Conservation (phyloP, 2,888 invertebrate genomes). For the Epirrhoe tristata region DNA sequence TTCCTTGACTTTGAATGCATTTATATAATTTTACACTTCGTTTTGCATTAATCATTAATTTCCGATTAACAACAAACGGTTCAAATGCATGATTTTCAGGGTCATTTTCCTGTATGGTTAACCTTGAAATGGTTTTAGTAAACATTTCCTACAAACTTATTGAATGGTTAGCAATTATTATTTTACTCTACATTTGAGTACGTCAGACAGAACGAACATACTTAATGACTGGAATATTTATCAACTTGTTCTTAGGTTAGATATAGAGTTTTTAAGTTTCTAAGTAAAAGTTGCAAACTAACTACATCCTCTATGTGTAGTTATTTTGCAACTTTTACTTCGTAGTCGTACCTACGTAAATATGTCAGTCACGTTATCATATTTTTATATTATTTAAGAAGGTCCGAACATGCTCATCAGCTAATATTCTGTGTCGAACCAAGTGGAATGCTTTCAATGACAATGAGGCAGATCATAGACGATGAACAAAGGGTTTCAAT, state of each 20-base stretch:
- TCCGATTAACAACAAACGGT: constrained; percentile 29
- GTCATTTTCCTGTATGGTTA: constrained; percentile 23
- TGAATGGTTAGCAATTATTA: not conserved
- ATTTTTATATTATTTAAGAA: too few relatives aligned
- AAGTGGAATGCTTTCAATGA: constrained; percentile 68
- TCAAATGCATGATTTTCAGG: constrained; percentile 13
- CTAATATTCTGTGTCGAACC: constrained; percentile 56
- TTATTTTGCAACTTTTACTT: too few relatives aligned
- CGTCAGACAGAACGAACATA: too few relatives aligned
- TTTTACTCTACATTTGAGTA: not conserved
- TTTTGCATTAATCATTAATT: constrained; percentile 25
- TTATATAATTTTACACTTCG: not conserved
- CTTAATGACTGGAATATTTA: not conserved
- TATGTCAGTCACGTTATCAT: too few relatives aligned
- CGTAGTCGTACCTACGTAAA: too few relatives aligned
- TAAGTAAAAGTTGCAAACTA: too few relatives aligned
- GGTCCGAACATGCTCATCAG: constrained; percentile 47
- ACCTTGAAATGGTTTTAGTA: constrained; percentile 19
- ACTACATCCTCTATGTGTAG: too few relatives aligned
- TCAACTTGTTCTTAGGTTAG: too few relatives aligned
- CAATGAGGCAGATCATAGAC: constrained; percentile 71
- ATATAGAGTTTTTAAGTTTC: too few relatives aligned
- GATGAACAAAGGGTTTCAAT: constrained; percentile 78
- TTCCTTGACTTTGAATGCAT: not conserved
- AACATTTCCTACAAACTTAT: not conserved